A percentile compares a stretch with the other conserved stretches of the same genome.
Conservation (phyloP, 2,797 vertebrate genomes). For the Loriculus beryllinus region DNA sequence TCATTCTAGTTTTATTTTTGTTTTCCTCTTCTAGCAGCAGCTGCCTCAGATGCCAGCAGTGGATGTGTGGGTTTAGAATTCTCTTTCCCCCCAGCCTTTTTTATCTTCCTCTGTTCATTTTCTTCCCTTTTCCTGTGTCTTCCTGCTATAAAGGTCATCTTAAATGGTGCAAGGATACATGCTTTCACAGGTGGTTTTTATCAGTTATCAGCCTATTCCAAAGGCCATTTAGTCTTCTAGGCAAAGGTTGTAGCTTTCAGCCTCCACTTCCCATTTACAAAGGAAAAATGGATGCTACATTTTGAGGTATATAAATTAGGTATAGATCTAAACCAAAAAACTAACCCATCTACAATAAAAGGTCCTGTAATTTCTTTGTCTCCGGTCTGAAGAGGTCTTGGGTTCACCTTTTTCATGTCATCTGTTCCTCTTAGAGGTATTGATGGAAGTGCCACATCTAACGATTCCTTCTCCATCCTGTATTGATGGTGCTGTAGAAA, state of each 20-base stretch:
- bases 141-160: slow-evolving; percentile 62
- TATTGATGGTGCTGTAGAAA: slow-evolving; percentile 47
- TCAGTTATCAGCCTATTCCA: slow-evolving; percentile 44
- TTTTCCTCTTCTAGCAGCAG: slow-evolving; percentile 39
- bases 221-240: slow-evolving; percentile 36
- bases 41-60: slow-evolving; percentile 34
- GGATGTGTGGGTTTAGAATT: slow-evolving; percentile 38
- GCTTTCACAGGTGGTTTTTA: slow-evolving; percentile 53
- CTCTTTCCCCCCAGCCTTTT: slow-evolving; percentile 15
- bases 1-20: slow-evolving; percentile 64
- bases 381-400: slow-evolving; percentile 21
- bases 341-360: slow-evolving; percentile 19
- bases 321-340: slow-evolving; percentile 41
- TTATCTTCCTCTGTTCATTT: neutral
- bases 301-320: slow-evolving; percentile 28
- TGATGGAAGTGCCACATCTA: slow-evolving; percentile 52
- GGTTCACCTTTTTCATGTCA: slow-evolving; percentile 45
- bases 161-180: slow-evolving; percentile 57
- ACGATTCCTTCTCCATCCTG: slow-evolving; percentile 34
- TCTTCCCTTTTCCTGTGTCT: neutral
- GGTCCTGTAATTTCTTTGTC: slow-evolving; percentile 54
- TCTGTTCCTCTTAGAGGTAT: slow-evolving; percentile 43
- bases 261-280: slow-evolving; percentile 22
- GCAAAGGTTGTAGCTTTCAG: slow-evolving; percentile 59
- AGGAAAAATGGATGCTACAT: slow-evolving; percentile 23